Evolutionary conservation across 2,888 invertebrate species (phyloP).

Genomic region (Caprella mutica): DNA sequence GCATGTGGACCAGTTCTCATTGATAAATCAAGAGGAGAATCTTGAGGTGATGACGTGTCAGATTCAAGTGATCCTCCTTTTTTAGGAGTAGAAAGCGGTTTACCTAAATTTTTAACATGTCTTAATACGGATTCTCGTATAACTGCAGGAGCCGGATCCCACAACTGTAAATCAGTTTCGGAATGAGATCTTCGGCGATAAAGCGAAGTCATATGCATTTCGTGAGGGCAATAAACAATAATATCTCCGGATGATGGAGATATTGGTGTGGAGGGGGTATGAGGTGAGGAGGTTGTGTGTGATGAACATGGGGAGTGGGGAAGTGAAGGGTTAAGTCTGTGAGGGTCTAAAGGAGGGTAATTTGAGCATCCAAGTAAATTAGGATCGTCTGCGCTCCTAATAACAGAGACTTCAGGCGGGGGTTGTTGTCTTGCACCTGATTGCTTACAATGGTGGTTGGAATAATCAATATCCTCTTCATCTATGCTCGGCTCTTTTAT

Average conservation of each 20-base stretch:
- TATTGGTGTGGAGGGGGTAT: conserved; percentile 36
- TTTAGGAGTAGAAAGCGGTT: conserved; percentile 39
- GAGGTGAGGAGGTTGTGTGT: conserved; percentile 35
- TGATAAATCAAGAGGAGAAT: conserved; percentile 72
- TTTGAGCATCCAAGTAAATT: conserved; percentile 40
- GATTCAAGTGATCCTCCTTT: conserved; percentile 47
- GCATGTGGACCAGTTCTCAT: conserved; percentile 50
- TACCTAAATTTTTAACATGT: conserved; percentile 39
- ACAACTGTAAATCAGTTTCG: conserved; percentile 49
- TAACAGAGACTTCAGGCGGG: conserved; percentile 29
- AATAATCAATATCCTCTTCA: conserved; percentile 37
- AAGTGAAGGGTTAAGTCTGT: conserved; percentile 38
- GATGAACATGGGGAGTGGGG: conserved; percentile 40
- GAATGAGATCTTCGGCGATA: conserved; percentile 53
- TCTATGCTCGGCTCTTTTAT: conserved; percentile 45
- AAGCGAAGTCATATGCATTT: conserved; percentile 46
- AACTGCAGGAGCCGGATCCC: conserved; percentile 26
- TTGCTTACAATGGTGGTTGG: conserved; percentile 11
- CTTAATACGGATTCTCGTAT: conserved; percentile 30
- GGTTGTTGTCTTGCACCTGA: conserved; percentile 21
- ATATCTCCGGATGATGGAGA: conserved; percentile 35
- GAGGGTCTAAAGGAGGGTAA: conserved; percentile 34
- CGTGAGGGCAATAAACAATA: conserved; percentile 38
- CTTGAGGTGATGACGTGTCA: conserved; percentile 53
- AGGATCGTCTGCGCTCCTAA: conserved; percentile 22